phyloP scores from a whole-genome alignment of 2,888 invertebrate genomes.

The Aromia moschata region DNA sequence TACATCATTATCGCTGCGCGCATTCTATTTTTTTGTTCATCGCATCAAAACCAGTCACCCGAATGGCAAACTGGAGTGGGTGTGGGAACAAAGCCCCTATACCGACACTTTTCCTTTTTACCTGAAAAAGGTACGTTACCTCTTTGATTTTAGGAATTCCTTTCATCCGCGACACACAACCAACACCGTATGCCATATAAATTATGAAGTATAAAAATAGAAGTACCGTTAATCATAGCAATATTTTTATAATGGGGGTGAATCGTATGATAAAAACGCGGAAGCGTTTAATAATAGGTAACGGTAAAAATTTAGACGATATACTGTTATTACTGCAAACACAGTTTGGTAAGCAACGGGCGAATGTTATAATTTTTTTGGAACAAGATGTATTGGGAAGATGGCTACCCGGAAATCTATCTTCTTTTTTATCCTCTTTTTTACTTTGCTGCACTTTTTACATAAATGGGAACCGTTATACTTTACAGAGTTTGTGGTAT shows the following conservation, averaged over 20 bases:
- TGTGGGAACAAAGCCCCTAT: slow-evolving; percentile 16
- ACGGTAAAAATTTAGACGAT: background rate
- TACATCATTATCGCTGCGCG: too few relatives aligned
- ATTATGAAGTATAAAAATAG: slow-evolving; percentile 33
- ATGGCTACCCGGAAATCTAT: background rate
- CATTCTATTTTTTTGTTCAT: too few relatives aligned
- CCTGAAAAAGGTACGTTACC: slow-evolving; percentile 19
- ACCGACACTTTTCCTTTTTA: slow-evolving; percentile 16
- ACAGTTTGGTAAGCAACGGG: background rate
- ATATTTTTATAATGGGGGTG: slow-evolving; percentile 27
- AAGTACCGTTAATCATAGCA: slow-evolving; percentile 34
- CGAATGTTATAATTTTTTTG: background rate
- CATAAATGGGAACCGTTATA: too few relatives aligned
- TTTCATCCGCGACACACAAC: slow-evolving; percentile 7
- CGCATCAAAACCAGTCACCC: too few relatives aligned
- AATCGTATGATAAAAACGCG: slow-evolving; percentile 12
- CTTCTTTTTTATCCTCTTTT: too few relatives aligned
- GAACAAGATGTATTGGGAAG: background rate
- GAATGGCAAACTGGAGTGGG: slow-evolving; percentile 6
- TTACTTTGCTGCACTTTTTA: too few relatives aligned
- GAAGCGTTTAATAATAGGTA: slow-evolving; percentile 12
- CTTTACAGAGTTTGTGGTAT: too few relatives aligned
- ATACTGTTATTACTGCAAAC: background rate
- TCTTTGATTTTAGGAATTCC: slow-evolving; percentile 11
- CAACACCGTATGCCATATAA: slow-evolving; percentile 20